Percentiles rank a stretch among this genome's conserved stretches.
Conservation (phyloP, 2,888 invertebrate genomes). For the Lasioglossum calceatum region DNA sequence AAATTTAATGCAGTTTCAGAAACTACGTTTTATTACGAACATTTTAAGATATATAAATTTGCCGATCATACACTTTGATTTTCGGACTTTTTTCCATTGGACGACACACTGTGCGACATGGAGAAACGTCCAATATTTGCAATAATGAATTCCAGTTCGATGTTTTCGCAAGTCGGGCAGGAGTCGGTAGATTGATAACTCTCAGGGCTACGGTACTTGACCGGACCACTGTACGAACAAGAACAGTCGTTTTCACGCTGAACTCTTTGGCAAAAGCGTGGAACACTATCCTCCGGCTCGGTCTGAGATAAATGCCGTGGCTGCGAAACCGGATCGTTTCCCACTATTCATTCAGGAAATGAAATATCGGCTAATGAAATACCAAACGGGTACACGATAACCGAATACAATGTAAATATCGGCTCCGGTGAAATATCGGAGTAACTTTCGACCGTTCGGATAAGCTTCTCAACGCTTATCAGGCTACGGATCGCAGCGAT, state of each 20-base stretch:
- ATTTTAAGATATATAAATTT: too few relatives aligned
- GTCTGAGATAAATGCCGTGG: conserved; percentile 22
- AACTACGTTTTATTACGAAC: too few relatives aligned
- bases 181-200: not conserved
- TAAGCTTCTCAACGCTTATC: conserved; percentile 32
- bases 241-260: conserved; percentile 3
- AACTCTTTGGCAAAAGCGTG: not conserved
- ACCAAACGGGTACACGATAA: conserved; percentile 3
- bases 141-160: not conserved
- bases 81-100: too few relatives aligned
- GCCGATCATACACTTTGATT: too few relatives aligned
- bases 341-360: not conserved
- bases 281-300: not conserved
- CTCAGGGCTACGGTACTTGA: not conserved
- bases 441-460: conserved; percentile 24
- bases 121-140: not conserved
- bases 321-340: not conserved
- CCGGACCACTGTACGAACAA: not conserved
- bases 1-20: too few relatives aligned
- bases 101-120: too few relatives aligned
- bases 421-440: conserved; percentile 14
- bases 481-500: conserved; percentile 13
- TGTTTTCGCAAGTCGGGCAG: not conserved
- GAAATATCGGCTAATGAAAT: conserved; percentile 17
- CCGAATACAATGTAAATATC: conserved; percentile 20